phyloP scores from a whole-genome alignment of 2,113 vertebrate genomes.

The Hyperoodon ampullatus region DNA sequence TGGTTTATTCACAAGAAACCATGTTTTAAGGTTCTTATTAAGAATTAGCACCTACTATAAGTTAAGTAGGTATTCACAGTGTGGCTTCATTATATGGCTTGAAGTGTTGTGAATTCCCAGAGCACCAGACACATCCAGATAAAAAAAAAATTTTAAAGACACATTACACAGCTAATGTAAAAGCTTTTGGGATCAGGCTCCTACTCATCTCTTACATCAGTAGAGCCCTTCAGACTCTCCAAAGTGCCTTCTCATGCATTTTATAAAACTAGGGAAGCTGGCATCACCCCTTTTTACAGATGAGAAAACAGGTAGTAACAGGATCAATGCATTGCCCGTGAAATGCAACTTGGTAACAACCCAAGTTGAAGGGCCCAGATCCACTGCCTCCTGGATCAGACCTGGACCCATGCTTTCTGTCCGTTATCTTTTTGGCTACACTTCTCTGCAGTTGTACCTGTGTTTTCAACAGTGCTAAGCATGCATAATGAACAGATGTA shows the following conservation, averaged over 20 bases:
- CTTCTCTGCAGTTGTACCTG: background rate
- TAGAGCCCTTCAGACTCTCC: background rate
- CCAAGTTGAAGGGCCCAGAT: background rate
- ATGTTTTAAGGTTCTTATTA: constrained; percentile 79
- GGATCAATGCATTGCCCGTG: background rate
- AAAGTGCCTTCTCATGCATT: background rate
- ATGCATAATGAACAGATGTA: background rate
- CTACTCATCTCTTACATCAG: background rate
- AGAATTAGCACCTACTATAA: constrained; percentile 78
- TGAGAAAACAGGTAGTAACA: background rate
- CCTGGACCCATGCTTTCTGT: background rate
- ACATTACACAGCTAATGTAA: constrained; percentile 50
- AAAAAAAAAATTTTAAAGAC: background rate
- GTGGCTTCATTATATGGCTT: constrained; percentile 77
- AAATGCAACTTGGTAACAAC: background rate
- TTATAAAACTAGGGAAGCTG: background rate
- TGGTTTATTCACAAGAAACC: constrained; percentile 71
- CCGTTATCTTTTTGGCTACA: background rate
- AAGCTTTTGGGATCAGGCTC: background rate
- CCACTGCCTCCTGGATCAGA: background rate
- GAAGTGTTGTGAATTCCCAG: constrained; percentile 77
- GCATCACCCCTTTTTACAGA: background rate
- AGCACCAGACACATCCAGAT: constrained; percentile 69
- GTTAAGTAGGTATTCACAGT: constrained; percentile 80
- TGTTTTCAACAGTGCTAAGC: background rate